Percentiles rank a stretch among this genome's conserved stretches.
Evolutionary conservation across 2,113 vertebrate genomes (phyloP).

Genomic region (Lepisosteus oculatus): DNA sequence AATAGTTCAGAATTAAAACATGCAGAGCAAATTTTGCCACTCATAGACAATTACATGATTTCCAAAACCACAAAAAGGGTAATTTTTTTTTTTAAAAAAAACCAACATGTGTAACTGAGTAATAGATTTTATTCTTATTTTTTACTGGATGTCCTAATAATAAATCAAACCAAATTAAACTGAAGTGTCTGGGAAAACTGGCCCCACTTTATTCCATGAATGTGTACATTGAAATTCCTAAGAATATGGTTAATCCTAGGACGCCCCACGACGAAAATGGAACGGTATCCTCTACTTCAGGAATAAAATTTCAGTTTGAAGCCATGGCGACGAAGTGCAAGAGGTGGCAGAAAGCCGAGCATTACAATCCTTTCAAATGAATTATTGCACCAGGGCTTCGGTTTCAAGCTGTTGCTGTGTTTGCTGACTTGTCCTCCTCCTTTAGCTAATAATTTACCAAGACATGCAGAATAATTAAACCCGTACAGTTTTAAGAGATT

Average conservation of each 20-base stretch:
- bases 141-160: too few species aligned
- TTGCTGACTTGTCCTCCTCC: conserved; percentile 27
- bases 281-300: not conserved
- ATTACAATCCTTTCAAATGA: conserved; percentile 18
- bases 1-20: too few species aligned
- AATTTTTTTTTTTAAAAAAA: too few species aligned
- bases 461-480: conserved; percentile 29
- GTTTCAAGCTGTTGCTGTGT: conserved; percentile 19
- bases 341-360: conserved; percentile 33
- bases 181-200: not conserved
- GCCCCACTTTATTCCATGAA: not conserved
- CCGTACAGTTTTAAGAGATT: not conserved
- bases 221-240: not conserved
- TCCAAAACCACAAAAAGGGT: too few species aligned
- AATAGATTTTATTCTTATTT: too few species aligned
- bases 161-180: not conserved
- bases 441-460: conserved; percentile 43
- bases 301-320: not conserved
- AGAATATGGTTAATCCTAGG: not conserved
- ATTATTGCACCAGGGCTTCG: conserved; percentile 9
- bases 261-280: not conserved
- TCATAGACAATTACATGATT: too few species aligned
- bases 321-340: conserved; percentile 32
- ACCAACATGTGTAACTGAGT: too few species aligned
- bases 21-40: too few species aligned